Percentiles rank a stretch among this genome's conserved stretches.
Conservation (phyloP, 2,113 vertebrate genomes). For the Pelecanoides urinatrix region DNA sequence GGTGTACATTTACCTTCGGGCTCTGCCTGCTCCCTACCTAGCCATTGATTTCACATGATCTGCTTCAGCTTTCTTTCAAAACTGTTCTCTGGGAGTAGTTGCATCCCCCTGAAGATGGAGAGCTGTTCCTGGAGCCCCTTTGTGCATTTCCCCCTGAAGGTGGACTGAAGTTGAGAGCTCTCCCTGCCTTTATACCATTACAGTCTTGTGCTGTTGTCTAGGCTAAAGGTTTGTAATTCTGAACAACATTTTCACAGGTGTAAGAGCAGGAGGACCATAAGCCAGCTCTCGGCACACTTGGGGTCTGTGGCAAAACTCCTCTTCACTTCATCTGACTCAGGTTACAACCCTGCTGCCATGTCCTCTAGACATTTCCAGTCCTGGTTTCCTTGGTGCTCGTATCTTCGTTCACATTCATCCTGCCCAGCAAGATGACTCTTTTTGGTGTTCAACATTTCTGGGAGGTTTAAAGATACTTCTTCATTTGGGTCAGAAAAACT, state of each 20-base stretch:
- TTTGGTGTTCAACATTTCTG: neutral
- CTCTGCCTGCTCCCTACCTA: neutral
- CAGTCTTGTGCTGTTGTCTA: neutral
- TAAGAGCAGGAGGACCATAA: neutral
- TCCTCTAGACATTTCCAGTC: neutral
- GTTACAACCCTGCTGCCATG: neutral
- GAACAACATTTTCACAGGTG: neutral
- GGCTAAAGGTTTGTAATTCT: neutral
- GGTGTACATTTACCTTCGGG: fast-evolving
- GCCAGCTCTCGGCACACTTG: neutral
- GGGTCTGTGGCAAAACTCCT: neutral
- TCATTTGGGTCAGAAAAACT: neutral
- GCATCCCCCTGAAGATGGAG: neutral
- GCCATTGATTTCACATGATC: neutral
- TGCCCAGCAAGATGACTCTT: neutral
- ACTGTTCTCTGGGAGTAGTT: neutral
- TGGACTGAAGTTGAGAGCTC: neutral
- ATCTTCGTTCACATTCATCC: neutral
- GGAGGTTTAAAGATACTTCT: neutral
- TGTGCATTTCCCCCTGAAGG: neutral
- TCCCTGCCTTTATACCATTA: neutral
- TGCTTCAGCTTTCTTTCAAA: neutral
- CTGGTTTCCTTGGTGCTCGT: neutral
- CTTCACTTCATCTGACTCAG: neutral
- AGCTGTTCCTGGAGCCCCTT: neutral